Evolutionary conservation across 2,113 vertebrate genomes (phyloP).

Genomic region (Toxotes jaculatrix): DNA sequence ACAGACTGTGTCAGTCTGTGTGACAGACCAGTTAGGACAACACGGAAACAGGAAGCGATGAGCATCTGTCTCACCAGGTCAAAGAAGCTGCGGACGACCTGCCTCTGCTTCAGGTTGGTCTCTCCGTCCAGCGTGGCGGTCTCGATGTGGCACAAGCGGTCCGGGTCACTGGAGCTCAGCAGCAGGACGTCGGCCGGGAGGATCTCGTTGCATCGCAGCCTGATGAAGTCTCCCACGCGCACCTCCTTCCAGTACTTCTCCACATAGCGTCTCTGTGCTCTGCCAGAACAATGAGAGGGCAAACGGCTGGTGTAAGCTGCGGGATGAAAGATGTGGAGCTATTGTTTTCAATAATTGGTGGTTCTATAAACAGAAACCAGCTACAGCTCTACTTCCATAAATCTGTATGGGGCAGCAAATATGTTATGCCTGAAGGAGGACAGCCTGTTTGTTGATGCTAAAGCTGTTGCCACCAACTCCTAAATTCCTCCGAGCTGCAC

Average conservation of each 20-base stretch:
- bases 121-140: conserved; percentile 98
- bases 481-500: background rate
- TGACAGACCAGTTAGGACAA: background rate
- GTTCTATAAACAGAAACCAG: conserved; percentile 30
- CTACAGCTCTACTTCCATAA: conserved; percentile 21
- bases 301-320: background rate
- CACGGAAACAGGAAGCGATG: background rate
- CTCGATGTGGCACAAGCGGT: conserved; percentile 96
- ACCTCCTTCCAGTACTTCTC: conserved; percentile 96
- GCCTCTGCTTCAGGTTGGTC: conserved; percentile 96
- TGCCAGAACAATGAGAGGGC: conserved; percentile 67
- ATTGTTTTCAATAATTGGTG: conserved; percentile 40
- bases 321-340: background rate
- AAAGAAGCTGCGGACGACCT: conserved; percentile 93
- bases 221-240: conserved; percentile 94
- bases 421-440: background rate
- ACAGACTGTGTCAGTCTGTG: background rate
- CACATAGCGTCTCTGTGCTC: conserved; percentile 88
- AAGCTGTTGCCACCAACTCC: background rate
- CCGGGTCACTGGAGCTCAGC: conserved; percentile 94
- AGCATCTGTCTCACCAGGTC: conserved; percentile 89
- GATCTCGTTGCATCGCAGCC: conserved; percentile 95
- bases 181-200: conserved; percentile 95
- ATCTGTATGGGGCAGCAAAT: conserved; percentile 16
- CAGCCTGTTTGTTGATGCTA: background rate